Conservation (phyloP, 2,888 invertebrate species). For the Ferrisia virgata region DNA sequence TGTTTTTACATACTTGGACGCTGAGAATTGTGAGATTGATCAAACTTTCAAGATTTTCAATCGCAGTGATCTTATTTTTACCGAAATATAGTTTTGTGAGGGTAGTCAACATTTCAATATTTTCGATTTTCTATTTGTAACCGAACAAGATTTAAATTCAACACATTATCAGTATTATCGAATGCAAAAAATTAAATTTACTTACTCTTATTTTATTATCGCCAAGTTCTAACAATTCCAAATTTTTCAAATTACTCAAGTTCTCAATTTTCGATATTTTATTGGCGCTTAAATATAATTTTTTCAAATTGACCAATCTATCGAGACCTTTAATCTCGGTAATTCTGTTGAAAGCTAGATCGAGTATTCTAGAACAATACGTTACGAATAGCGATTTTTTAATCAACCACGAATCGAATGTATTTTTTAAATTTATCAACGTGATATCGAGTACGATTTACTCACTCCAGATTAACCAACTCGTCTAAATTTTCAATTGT, state of each 20-base stretch:
- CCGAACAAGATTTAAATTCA: constrained; percentile 38
- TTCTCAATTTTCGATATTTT: constrained; percentile 85
- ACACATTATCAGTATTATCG: too few species aligned
- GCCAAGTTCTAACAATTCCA: constrained; percentile 87
- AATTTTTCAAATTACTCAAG: constrained; percentile 70
- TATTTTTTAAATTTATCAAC: background rate
- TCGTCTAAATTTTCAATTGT: constrained; percentile 84
- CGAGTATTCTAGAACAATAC: constrained; percentile 69
- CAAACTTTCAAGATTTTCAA: constrained; percentile 75
- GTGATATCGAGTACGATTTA: constrained; percentile 50
- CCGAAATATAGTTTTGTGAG: constrained; percentile 82
- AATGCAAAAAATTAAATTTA: constrained; percentile 47
- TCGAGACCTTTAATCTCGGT: constrained; percentile 80
- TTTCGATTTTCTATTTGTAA: constrained; percentile 72
- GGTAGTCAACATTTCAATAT: constrained; percentile 71
- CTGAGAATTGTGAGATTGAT: constrained; percentile 75
- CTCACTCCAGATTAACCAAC: constrained; percentile 85
- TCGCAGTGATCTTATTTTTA: constrained; percentile 89
- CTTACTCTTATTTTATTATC: constrained; percentile 85
- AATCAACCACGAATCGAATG: background rate
- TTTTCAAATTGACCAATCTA: constrained; percentile 70
- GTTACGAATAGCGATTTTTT: too few species aligned
- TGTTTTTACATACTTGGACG: constrained; percentile 62
- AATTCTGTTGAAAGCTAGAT: constrained; percentile 93
- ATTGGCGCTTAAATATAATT: constrained; percentile 85